Evolutionary conservation across 2,113 vertebrate species (phyloP), one percentile per base, ranked within the genome.

Genomic region (Heteronetta atricapilla): DNA sequence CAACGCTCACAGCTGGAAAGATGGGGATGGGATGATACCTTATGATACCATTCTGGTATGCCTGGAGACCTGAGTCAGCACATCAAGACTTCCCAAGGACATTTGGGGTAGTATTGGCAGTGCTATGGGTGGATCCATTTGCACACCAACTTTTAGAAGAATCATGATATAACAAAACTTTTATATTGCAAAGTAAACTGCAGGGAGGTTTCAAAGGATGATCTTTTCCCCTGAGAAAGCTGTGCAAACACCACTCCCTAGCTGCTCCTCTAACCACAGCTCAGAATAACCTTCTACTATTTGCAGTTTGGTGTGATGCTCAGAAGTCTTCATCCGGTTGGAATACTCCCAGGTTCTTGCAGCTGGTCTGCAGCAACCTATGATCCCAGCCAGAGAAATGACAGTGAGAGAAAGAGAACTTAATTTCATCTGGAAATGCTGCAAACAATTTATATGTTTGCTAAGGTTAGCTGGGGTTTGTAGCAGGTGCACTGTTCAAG

Each of bases 71-170:
- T 13, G 19, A 44, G 50, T 11, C 50, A 56, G 48, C 31, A 34
- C n/a, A 42, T 40, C 86, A n/a, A 75, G 66, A 36, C 31, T 84
- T 72, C 38, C 36, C 19, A 69, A 76, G 25, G 8, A 42, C 13
- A 10, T 6, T 10, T 0, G 0, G 17, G 40, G 0, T 17, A 48
- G 7, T 31, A 50, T 17, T 29, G 20, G 17, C 36, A 22, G 15
- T 25, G 31, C 22, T 82, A 79, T 3, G 11, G 22, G 20, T 1
- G 1, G 8, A 73, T 46, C 25, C 50, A 52, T 46, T 26, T 52
- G 25, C 36, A 28, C 17, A 75, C 40, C 13, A 75, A 33, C 66
- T 60, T 89, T 67, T 48, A 74, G 31, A 8, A 84, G 86, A 90
- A 62, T 46, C 3, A 1, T 53, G 25, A 58, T 62, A 69, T 72